These are phyloP conservation scores for Huso huso DNA, from an alignment of 2,797 vertebrate species.

Conservation along the genomic window DNA sequence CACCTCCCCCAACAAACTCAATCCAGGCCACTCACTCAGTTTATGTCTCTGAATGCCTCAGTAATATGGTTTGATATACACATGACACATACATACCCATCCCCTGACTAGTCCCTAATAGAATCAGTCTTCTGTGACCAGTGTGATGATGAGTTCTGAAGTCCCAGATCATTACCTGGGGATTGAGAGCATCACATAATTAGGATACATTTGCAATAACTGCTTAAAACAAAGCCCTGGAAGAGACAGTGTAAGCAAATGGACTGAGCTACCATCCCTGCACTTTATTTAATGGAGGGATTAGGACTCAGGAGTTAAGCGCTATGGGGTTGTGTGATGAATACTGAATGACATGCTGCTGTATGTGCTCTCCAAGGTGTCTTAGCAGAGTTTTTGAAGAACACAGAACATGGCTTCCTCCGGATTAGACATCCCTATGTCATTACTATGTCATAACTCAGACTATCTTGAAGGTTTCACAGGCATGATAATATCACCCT, in stretches of 20 bases:
- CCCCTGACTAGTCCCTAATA: constrained; percentile 18
- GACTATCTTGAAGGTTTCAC: too few species aligned
- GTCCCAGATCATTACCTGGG: constrained; percentile 27
- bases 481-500: too few species aligned
- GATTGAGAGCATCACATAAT: constrained; percentile 47
- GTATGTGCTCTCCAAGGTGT: too few species aligned
- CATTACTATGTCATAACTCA: too few species aligned
- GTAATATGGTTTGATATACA: constrained; percentile 17
- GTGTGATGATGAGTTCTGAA: neutral
- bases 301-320: constrained; percentile 13
- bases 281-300: constrained; percentile 31
- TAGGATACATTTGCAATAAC: constrained; percentile 39
- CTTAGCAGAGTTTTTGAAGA: too few species aligned
- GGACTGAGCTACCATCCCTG: constrained; percentile 22
- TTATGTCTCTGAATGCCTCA: constrained; percentile 28
- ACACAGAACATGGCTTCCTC: too few species aligned
- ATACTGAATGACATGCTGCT: too few species aligned
- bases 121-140: neutral
- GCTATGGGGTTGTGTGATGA: too few species aligned
- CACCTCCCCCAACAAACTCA: constrained; percentile 23
- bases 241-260: constrained; percentile 26
- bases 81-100: constrained; percentile 21
- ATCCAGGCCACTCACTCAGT: constrained; percentile 11
- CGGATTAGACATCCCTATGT: too few species aligned
- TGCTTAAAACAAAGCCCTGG: constrained; percentile 25